phyloP scores from a whole-genome alignment of 2,888 invertebrate genomes.

The Epistrophe grossulariae region DNA sequence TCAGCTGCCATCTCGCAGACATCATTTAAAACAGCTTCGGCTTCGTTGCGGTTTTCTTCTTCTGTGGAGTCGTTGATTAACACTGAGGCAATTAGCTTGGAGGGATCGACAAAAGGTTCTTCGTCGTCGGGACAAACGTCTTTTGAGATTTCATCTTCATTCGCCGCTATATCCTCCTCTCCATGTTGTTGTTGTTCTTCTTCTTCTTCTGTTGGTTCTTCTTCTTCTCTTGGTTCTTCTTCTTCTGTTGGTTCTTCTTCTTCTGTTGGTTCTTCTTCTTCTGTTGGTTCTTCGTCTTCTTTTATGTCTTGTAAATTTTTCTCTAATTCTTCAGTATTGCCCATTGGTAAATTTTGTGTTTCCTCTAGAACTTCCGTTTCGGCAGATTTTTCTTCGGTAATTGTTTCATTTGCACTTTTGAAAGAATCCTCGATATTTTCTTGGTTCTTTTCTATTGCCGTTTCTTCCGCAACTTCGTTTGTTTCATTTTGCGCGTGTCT shows the following conservation, averaged over 20 bases:
- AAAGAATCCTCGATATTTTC: not conserved
- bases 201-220: not conserved
- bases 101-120: constrained; percentile 49
- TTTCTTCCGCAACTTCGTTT: not conserved
- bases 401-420: constrained; percentile 4
- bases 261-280: not conserved
- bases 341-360: not conserved
- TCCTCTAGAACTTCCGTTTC: not conserved
- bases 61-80: constrained; percentile 14
- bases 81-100: constrained; percentile 48
- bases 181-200: too few relatives aligned
- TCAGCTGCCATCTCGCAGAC: constrained; percentile 61
- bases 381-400: not conserved
- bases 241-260: not conserved
- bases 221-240: not conserved
- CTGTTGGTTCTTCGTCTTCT: not conserved
- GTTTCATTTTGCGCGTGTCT: not conserved
- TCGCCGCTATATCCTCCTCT: not conserved
- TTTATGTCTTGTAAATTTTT: not conserved
- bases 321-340: not conserved
- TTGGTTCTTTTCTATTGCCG: not conserved
- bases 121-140: not conserved
- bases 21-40: constrained; percentile 57
- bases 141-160: constrained; percentile 1
- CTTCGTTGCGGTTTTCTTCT: constrained; percentile 41